Evolutionary conservation across 2,113 vertebrate species (phyloP).

Genomic region (Beaufortia kweichowensis): DNA sequence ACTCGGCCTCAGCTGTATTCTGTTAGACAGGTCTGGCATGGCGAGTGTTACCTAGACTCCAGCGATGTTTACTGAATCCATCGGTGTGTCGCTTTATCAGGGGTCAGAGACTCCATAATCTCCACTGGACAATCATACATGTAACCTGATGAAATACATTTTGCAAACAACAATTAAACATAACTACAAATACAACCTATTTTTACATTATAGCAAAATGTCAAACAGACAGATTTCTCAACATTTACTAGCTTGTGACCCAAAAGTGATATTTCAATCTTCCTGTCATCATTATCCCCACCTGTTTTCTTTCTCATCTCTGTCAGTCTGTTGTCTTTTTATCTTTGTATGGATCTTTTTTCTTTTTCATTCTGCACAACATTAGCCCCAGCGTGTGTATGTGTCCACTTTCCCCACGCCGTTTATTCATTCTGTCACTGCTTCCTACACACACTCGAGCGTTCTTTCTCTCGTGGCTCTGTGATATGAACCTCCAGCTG

Average conservation of each 20-base stretch:
- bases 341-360: conserved; percentile 5
- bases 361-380: conserved; percentile 14
- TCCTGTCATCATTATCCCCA: not conserved
- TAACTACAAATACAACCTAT: too few relatives aligned
- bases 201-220: too few relatives aligned
- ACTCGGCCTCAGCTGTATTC: conserved; percentile 1
- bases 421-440: conserved; percentile 6
- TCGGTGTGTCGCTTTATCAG: not conserved
- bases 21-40: conserved; percentile 1
- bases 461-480: not conserved
- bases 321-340: conserved; percentile 2
- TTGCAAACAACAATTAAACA: too few relatives aligned
- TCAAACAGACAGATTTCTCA: not conserved
- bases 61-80: conserved; percentile 30
- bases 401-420: not conserved
- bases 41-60: not conserved
- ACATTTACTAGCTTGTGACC: not conserved
- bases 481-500: not conserved
- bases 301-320: not conserved
- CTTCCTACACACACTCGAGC: conserved; percentile 1
- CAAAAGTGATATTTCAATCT: conserved; percentile 32
- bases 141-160: too few relatives aligned
- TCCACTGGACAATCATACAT: too few relatives aligned
- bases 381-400: conserved; percentile 17
- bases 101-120: too few relatives aligned